Percentiles rank a stretch among this genome's conserved stretches.
Evolutionary conservation across 2,797 vertebrate genomes (phyloP).

Genomic region (Macrochelys suwanniensis): DNA sequence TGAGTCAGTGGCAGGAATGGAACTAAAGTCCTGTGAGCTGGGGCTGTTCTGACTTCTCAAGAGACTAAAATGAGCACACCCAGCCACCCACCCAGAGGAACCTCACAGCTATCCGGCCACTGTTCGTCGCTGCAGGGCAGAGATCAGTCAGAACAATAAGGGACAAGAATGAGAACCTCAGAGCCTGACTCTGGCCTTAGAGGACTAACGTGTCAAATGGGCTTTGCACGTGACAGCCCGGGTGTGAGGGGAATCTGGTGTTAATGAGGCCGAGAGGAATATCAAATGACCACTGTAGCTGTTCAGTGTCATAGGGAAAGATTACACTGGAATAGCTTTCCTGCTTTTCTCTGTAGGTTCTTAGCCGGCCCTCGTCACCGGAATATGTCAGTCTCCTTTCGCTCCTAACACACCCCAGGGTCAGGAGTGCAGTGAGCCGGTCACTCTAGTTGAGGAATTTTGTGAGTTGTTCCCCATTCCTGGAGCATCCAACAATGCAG

Average conservation of each 20-base stretch:
- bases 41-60: neutral
- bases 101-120: neutral
- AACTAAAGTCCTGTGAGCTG: neutral
- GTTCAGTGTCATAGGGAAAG: neutral
- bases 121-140: neutral
- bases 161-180: neutral
- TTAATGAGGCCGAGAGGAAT: neutral
- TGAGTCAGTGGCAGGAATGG: neutral
- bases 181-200: neutral
- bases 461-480: neutral
- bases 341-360: slow-evolving; percentile 2
- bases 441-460: neutral
- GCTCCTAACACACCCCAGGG: no score
- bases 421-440: neutral
- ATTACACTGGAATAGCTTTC: slow-evolving; percentile 10
- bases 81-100: no score
- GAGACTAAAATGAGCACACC: neutral
- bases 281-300: slow-evolving; percentile 36
- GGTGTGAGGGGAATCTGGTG: slow-evolving; percentile 4
- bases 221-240: neutral
- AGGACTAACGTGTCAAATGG: neutral
- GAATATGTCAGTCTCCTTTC: neutral
- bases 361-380: neutral
- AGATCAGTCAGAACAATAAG: fast-evolving
- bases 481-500: neutral